Evolutionary conservation across 1,140 invertebrate genomes (phyloP).

Genomic region (Drosophila rufa): DNA sequence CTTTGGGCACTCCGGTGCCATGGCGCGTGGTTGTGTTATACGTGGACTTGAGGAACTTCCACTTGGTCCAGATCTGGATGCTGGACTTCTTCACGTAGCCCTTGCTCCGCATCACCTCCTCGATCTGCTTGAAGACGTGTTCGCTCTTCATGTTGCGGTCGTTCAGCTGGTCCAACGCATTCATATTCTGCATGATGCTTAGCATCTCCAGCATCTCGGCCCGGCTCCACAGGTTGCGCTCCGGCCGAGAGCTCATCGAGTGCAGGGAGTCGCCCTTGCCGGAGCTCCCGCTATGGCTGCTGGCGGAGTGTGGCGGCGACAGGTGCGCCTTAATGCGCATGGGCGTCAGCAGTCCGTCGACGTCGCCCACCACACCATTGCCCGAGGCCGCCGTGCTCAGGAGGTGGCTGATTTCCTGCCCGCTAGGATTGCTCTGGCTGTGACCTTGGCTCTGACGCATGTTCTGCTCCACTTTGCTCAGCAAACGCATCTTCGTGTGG

Average conservation of each 20-base stretch:
- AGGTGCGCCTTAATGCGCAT: constrained; percentile 53
- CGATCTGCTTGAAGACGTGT: constrained; percentile 71
- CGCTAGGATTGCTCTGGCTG: constrained; percentile 26
- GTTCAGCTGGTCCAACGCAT: constrained; percentile 72
- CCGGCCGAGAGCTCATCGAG: constrained; percentile 42
- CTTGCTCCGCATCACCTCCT: constrained; percentile 70
- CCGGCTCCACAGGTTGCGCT: constrained; percentile 81
- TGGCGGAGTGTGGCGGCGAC: constrained; percentile 26
- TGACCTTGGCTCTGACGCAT: constrained; percentile 65
- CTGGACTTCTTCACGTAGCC: constrained; percentile 77
- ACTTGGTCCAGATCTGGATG: constrained; percentile 83
- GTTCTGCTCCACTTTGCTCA: constrained; percentile 74
- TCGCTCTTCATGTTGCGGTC: constrained; percentile 79
- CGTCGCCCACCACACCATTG: constrained; percentile 72
- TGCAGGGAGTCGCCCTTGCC: constrained; percentile 22
- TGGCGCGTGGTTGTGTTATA: constrained; percentile 77
- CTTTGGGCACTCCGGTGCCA: constrained; percentile 69
- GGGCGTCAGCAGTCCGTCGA: constrained; percentile 72
- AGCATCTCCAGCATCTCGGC: constrained; percentile 79
- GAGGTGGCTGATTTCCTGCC: constrained; percentile 64
- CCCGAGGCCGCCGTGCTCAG: constrained; percentile 68
- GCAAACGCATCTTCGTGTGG: constrained; percentile 71
- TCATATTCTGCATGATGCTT: constrained; percentile 73
- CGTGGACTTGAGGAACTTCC: constrained; percentile 83
- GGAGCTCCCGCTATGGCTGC: constrained; percentile 5